Percentiles rank a stretch among this genome's conserved stretches.
Conservation (phyloP, 2,888 invertebrate species). For the Beris chalybata region DNA sequence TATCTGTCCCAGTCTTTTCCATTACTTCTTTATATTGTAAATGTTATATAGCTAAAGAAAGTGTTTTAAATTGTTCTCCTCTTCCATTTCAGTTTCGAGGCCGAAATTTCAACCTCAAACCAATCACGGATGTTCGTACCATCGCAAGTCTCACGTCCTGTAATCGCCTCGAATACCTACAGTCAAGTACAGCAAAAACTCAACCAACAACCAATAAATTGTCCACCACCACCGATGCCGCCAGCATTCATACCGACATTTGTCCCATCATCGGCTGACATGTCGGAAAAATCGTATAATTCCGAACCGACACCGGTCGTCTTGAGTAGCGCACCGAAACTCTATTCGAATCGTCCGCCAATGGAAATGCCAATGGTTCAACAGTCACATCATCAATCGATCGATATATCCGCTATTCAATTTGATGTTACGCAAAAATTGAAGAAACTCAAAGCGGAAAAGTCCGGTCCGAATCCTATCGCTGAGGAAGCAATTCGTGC, state of each 20-base stretch:
- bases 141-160: slow-evolving; percentile 60
- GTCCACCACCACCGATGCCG: slow-evolving; percentile 49
- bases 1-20: too few relatives aligned
- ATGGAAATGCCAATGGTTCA: slow-evolving; percentile 52
- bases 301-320: slow-evolving; percentile 63
- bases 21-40: too few relatives aligned
- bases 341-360: slow-evolving; percentile 63
- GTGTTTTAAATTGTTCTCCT: too few relatives aligned
- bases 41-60: too few relatives aligned
- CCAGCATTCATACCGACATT: slow-evolving; percentile 55
- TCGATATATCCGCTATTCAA: slow-evolving; percentile 61
- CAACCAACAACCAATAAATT: slow-evolving; percentile 57
- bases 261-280: slow-evolving; percentile 53
- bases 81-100: slow-evolving; percentile 71
- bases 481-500: slow-evolving; percentile 68
- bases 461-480: slow-evolving; percentile 64
- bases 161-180: slow-evolving; percentile 75
- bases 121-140: slow-evolving; percentile 56
- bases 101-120: slow-evolving; percentile 73
- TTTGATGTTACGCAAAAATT: slow-evolving; percentile 62
- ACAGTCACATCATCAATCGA: slow-evolving; percentile 47
- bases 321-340: slow-evolving; percentile 69
- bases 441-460: slow-evolving; percentile 67
- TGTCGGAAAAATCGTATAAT: slow-evolving; percentile 56
- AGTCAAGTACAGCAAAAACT: slow-evolving; percentile 70